Percentiles rank a stretch among this genome's conserved stretches.
Conservation (phyloP, 1,140 invertebrate species). For the Drosophila willistoni region DNA sequence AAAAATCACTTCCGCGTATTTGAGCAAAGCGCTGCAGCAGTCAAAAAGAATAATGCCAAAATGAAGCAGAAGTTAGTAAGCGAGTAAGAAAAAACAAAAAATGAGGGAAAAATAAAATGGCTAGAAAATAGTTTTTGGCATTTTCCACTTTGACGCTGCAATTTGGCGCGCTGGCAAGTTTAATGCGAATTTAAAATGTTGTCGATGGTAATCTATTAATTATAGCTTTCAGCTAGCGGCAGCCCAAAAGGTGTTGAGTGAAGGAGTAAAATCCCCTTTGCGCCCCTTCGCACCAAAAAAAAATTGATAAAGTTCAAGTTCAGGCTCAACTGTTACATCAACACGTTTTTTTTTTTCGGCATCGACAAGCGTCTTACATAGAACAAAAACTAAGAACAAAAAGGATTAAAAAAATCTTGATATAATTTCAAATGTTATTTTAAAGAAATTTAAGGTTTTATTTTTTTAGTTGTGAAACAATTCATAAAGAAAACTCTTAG, state of each 20-base stretch:
- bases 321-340: constrained; percentile 16
- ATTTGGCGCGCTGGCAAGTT: constrained; percentile 67
- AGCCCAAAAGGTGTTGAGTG: constrained; percentile 78
- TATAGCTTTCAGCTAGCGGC: constrained; percentile 73
- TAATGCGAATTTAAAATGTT: constrained; percentile 82
- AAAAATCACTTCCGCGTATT: constrained; percentile 81
- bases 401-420: no score
- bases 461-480: neutral
- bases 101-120: constrained; percentile 57
- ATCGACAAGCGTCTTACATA: no score
- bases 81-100: neutral
- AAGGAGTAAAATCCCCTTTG: neutral
- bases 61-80: constrained; percentile 19
- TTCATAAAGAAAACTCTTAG: neutral
- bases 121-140: constrained; percentile 62
- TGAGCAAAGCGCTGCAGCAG: constrained; percentile 70
- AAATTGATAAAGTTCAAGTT: neutral
- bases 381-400: no score
- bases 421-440: no score
- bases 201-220: constrained; percentile 82
- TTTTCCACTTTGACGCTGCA: constrained; percentile 74
- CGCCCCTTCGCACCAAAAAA: neutral
- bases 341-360: constrained; percentile 22
- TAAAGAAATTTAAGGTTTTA: no score
- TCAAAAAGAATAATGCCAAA: constrained; percentile 59